Evolutionary conservation across 2,888 invertebrate genomes (phyloP).

Genomic region (Andrena haemorrhoa): DNA sequence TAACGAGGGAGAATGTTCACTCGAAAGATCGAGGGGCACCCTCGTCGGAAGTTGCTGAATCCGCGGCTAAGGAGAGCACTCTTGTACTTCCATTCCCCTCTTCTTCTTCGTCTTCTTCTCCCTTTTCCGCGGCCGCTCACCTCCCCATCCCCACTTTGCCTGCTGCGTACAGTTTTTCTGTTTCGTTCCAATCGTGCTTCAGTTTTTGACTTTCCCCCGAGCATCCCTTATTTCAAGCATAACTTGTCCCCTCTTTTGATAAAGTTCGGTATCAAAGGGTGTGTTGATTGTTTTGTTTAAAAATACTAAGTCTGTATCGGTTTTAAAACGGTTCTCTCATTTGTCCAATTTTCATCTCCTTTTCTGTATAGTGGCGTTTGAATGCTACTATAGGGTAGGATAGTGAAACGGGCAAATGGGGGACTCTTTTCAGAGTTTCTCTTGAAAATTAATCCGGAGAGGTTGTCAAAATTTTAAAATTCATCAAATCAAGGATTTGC

Average conservation of each 20-base stretch:
- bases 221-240: neutral
- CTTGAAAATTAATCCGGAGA: too few species aligned
- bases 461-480: too few species aligned
- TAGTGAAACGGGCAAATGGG: too few species aligned
- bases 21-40: conserved; percentile 52
- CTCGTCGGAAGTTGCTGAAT: conserved; percentile 70
- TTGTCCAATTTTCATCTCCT: too few species aligned
- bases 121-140: conserved; percentile 9
- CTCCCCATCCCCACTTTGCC: conserved; percentile 6
- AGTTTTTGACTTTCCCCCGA: neutral
- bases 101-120: conserved; percentile 2
- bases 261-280: neutral
- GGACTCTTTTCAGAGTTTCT: too few species aligned
- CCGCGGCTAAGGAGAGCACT: conserved; percentile 68
- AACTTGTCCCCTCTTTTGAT: neutral
- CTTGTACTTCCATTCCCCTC: conserved; percentile 35
- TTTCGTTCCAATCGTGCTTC: neutral
- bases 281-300: neutral
- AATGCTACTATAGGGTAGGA: too few species aligned
- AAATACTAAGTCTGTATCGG: too few species aligned
- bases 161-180: neutral
- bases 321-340: too few species aligned
- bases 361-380: too few species aligned
- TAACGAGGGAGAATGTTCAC: conserved; percentile 55
- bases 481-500: too few species aligned